Evolutionary conservation across 1,140 invertebrate genomes (phyloP), one percentile per base, ranked within the genome.

Genomic region (Euschistus heros): DNA sequence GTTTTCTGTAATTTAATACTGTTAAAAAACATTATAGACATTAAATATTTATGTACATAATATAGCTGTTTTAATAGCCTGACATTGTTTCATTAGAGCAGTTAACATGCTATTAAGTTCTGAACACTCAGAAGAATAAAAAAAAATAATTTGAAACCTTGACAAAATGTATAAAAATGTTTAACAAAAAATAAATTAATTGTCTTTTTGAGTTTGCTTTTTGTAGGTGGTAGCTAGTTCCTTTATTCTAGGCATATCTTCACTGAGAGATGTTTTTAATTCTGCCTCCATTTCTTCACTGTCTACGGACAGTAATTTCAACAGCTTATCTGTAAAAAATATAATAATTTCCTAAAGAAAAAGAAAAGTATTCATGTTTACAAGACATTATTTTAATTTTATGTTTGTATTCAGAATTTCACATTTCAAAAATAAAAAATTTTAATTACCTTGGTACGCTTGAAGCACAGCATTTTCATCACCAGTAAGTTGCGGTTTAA

Each of bases 361-460:
- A 37, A 37, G 33, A 37, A 13, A 37, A 37, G 13, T 37, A 13
- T 6, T 10, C 3, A 37, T 37, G 10, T 6, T 37, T 4, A 37
- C 3, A 37, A 37, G 33, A 10, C 6, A 37, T 37, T 37, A 37
- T 37, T 37, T 37, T 37, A 37, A 37, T 10, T 10, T 37, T 37
- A 33, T 27, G 42, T 47, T 64, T 24, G 26, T 1, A 14, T 30
- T 30, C 26, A 10, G 20, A 22, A 3, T 17, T 57, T 50, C 33
- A 7, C 1, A 17, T 69, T 68, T 54, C n/a, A 42, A 44, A 61
- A 61, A 50, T 37, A 3, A 37, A 0, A 47, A 14, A 24, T 50
- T 65, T 71, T 42, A 72, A 68, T 72, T 75, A 93, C 91, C 89
- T 79, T 95, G 88, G 76, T 87, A 92, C 60, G 79, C 77, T 18